A percentile compares a stretch with the other conserved stretches of the same genome.
Evolutionary conservation across 2,113 vertebrate genomes (phyloP).

Genomic region (Agelaius phoeniceus): DNA sequence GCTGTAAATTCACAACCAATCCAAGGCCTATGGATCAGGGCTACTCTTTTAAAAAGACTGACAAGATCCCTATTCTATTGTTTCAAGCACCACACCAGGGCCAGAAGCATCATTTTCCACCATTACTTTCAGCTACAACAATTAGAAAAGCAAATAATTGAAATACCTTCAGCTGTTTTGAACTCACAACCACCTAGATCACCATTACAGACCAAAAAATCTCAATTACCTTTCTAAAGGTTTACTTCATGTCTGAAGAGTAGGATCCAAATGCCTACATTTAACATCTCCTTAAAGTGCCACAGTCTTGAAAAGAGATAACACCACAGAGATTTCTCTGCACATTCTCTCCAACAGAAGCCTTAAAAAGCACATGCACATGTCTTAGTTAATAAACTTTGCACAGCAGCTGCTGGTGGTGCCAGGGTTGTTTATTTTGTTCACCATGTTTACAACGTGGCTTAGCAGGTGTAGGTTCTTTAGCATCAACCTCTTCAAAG

Average conservation of each 20-base stretch:
- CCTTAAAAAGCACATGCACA: background rate
- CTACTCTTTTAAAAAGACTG: background rate
- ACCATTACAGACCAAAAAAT: background rate
- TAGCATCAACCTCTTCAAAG: background rate
- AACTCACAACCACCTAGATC: background rate
- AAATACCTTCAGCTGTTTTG: background rate
- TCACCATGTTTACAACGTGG: background rate
- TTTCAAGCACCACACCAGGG: background rate
- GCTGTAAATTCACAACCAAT: background rate
- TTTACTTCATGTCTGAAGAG: background rate
- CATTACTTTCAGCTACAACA: background rate
- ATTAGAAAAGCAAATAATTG: background rate
- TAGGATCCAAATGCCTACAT: background rate
- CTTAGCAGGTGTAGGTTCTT: background rate
- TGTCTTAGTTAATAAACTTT: background rate
- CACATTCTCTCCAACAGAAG: background rate
- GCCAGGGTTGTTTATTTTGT: background rate
- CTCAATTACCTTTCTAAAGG: background rate
- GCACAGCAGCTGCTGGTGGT: background rate
- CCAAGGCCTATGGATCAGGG: accelerated
- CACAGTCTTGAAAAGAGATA: background rate
- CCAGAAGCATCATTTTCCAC: background rate
- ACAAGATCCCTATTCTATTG: background rate
- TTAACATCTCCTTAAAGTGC: background rate
- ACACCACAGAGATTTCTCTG: background rate